Conservation (phyloP, 2,113 vertebrate genomes). For the Psilopsiagon aurifrons region DNA sequence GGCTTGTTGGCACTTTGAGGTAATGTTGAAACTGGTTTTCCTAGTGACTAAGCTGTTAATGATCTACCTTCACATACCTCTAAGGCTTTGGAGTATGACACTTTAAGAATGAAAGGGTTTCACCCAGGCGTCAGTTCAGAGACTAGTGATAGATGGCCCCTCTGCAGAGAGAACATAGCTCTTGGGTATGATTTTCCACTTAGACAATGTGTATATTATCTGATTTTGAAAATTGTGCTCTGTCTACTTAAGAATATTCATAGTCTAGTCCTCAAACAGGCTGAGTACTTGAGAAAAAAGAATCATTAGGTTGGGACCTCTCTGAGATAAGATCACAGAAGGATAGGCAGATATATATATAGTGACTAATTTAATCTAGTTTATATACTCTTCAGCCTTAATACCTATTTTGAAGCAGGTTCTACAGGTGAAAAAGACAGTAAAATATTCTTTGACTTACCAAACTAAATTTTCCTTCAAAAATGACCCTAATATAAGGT, state of each 20-base stretch:
- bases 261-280: not conserved
- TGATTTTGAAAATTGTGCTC: not conserved
- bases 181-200: not conserved
- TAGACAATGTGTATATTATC: not conserved
- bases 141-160: not conserved
- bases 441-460: not conserved
- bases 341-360: not conserved
- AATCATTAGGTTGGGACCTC: not conserved
- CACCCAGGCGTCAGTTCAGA: not conserved
- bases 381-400: not conserved
- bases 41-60: not conserved
- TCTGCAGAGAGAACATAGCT: not conserved
- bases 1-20: not conserved
- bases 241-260: not conserved
- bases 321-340: not conserved
- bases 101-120: not conserved
- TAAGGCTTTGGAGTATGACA: not conserved
- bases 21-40: not conserved
- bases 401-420: not conserved
- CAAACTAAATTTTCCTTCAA: not conserved
- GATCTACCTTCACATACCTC: not conserved
- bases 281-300: not conserved
- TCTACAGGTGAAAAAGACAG: not conserved
- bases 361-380: not conserved
- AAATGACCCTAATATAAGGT: not conserved